Conservation (phyloP, 2,888 invertebrate genomes). For the Leptothorax acervorum region DNA sequence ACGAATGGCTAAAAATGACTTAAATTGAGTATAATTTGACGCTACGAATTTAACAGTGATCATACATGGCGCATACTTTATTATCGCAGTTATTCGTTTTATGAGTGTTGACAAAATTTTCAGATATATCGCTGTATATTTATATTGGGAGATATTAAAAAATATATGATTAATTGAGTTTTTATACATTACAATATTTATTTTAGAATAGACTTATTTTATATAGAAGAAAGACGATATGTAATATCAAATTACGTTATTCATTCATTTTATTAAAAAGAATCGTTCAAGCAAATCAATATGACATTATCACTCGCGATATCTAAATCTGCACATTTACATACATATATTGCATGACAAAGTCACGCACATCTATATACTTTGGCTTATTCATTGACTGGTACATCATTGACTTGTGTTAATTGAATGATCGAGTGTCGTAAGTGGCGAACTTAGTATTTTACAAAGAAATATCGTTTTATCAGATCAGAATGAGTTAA, state of each 20-base stretch:
- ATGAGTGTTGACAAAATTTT: not conserved
- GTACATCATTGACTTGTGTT: conserved; percentile 12
- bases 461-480: not conserved
- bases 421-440: not conserved
- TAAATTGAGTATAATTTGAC: no score
- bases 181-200: not conserved
- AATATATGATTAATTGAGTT: not conserved
- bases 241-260: not conserved
- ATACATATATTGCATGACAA: not conserved
- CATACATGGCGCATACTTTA: not conserved
- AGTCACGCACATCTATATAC: not conserved
- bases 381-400: not conserved
- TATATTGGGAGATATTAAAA: not conserved
- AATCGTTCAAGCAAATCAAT: not conserved
- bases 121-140: not conserved
- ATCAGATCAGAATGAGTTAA: not conserved
- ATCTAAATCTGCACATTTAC: not conserved
- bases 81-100: not conserved
- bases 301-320: not conserved
- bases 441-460: not conserved
- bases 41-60: no score
- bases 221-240: not conserved
- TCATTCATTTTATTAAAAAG: not conserved
- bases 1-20: no score
- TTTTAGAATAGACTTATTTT: not conserved